Evolutionary conservation across 2,113 vertebrate genomes (phyloP).

Genomic region (Paradisaea rubra): DNA sequence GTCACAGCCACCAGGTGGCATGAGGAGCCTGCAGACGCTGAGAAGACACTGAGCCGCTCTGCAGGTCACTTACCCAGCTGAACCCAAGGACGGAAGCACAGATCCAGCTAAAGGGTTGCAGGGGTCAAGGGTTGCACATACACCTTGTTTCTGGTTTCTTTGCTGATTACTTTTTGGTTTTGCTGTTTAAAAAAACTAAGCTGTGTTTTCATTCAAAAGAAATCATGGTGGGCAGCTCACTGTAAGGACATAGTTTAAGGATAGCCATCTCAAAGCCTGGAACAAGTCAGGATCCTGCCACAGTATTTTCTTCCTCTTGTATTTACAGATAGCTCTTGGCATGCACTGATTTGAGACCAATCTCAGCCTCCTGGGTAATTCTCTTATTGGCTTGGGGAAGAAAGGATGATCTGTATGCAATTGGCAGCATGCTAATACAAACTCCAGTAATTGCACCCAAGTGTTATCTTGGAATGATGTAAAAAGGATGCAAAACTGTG

Average conservation of each 20-base stretch:
- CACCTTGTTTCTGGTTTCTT: neutral
- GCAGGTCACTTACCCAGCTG: neutral
- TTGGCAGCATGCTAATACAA: neutral
- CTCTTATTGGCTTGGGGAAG: neutral
- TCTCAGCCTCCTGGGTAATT: neutral
- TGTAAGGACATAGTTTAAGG: neutral
- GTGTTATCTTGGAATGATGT: neutral
- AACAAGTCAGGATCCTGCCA: neutral
- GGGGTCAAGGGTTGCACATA: neutral
- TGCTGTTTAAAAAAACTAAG: neutral
- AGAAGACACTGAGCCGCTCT: neutral
- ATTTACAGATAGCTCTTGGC: neutral
- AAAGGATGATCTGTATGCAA: neutral
- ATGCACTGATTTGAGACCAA: neutral
- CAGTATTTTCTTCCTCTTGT: neutral
- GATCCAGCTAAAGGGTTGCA: neutral
- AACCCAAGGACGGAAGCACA: neutral
- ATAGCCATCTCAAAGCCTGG: neutral
- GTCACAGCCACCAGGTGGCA: accelerated
- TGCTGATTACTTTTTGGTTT: neutral
- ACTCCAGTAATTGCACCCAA: neutral
- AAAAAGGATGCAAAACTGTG: neutral
- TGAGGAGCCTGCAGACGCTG: neutral
- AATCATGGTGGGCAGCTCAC: neutral
- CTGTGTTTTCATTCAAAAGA: neutral